These are phyloP conservation scores for Hecatera dysodea DNA, from an alignment of 2,888 invertebrate genomes.

Conservation along the genomic window DNA sequence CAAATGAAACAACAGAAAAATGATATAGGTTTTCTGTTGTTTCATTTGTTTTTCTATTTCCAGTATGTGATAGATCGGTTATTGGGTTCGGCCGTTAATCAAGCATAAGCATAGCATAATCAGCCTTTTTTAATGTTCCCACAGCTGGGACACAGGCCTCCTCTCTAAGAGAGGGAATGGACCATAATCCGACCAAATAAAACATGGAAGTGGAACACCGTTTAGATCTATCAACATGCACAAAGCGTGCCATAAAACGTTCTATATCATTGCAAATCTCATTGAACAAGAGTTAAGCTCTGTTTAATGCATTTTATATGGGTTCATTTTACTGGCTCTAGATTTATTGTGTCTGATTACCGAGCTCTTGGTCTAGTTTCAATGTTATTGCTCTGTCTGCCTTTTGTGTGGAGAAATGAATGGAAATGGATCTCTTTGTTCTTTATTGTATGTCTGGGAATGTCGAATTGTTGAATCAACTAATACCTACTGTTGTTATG, in stretches of 20 bases:
- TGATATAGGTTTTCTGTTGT: too few relatives aligned
- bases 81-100: too few relatives aligned
- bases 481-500: neutral
- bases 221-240: neutral
- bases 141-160: too few relatives aligned
- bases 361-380: constrained; percentile 5
- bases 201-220: neutral
- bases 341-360: constrained; percentile 26
- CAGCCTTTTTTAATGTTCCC: too few relatives aligned
- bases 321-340: constrained; percentile 40
- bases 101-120: too few relatives aligned
- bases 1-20: too few relatives aligned
- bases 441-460: neutral
- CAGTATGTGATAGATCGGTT: too few relatives aligned
- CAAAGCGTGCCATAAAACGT: neutral
- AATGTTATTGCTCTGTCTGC: constrained; percentile 6
- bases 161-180: too few relatives aligned
- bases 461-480: constrained; percentile 1
- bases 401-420: neutral
- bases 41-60: too few relatives aligned
- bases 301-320: constrained; percentile 39
- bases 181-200: too few relatives aligned
- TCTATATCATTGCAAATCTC: constrained; percentile 27
- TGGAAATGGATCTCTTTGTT: constrained; percentile 2
- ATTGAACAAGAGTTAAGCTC: constrained; percentile 21